Evolutionary conservation across 2,888 invertebrate species (phyloP), one percentile per base, ranked within the genome.

Genomic region (Gymnoscelis rufifasciata): DNA sequence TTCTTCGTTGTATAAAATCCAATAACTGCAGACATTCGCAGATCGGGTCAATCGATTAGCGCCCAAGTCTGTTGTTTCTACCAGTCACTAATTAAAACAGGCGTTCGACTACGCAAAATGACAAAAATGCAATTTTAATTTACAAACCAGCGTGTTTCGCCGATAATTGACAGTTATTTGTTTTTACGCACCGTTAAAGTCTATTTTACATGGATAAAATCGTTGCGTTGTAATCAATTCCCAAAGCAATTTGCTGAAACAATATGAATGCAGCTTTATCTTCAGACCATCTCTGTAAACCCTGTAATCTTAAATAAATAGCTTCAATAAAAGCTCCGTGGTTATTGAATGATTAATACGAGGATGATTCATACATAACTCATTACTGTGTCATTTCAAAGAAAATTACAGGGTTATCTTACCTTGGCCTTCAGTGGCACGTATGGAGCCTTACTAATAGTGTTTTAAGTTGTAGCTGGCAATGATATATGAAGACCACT

Each of bases 21-120:
- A 69, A 71, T 74, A 70, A 62, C 61, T 57, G 66, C 60, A 57
- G 61, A 59, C 66, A 64, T 47, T 51, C 56, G 24, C 68, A 84
- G 86, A 84, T 84, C 71, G 74, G 83, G 83, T 80, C 82, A 77
- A 54, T 51, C 55, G 83, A 84, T 83, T 76, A 64, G 57, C 64
- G 66, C 57, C 63, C 64, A 64, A 68, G 64, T 66, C 66, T 62
- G 63, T 64, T 63, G 64, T 62, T 62, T 58, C 55, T 59, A 54
- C 56, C 47, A 53, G 45, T 57, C 64, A 58, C 66, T 68, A 70
- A 73, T 73, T 70, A 68, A 66, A 59, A 54, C 54, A 52, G n/a
- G 57, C 52, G 55, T 54, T 57, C 45, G 43, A 54, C 44, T 57
- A 47, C 51, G 46, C 52, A 51, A 56, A 57, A 55, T 59, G 61